phyloP scores from a whole-genome alignment of 2,888 invertebrate genomes.

The Coronaproctus castanopsis region DNA sequence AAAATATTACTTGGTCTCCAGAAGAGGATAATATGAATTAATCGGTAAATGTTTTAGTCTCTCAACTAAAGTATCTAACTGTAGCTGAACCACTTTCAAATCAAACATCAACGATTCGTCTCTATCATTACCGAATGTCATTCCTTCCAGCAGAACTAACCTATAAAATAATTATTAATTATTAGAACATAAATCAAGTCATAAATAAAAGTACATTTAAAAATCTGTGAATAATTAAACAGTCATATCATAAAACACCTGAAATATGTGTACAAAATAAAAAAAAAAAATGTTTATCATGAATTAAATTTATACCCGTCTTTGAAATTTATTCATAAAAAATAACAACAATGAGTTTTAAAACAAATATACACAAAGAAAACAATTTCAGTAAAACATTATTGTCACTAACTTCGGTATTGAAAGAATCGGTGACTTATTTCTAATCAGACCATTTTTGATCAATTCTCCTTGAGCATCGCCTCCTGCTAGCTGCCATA shows the following conservation, averaged over 20 bases:
- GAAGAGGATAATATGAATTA: conserved; percentile 58
- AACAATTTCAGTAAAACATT: no score
- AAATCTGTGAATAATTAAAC: background rate
- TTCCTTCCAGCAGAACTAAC: conserved; percentile 62
- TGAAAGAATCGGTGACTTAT: conserved; percentile 59
- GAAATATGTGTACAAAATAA: background rate
- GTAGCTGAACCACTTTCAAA: conserved; percentile 45
- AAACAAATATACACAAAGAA: no score
- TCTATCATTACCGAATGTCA: conserved; percentile 56
- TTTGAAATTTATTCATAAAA: no score
- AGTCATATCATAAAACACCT: background rate
- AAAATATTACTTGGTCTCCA: conserved; percentile 38
- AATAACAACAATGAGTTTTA: no score
- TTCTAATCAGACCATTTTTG: conserved; percentile 73
- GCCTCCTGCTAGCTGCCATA: conserved; percentile 91
- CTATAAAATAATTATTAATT: conserved; percentile 29
- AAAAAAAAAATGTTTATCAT: background rate
- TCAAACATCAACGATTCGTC: conserved; percentile 52
- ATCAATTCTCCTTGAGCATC: conserved; percentile 78
- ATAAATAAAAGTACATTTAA: no score
- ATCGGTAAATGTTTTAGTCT: conserved; percentile 58
- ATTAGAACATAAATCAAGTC: background rate
- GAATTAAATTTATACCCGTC: no score
- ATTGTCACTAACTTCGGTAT: conserved; percentile 49
- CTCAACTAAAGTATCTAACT: conserved; percentile 45